These are phyloP conservation scores for Teleogryllus occipitalis DNA, from an alignment of 1,140 invertebrate species.

Conservation along the genomic window DNA sequence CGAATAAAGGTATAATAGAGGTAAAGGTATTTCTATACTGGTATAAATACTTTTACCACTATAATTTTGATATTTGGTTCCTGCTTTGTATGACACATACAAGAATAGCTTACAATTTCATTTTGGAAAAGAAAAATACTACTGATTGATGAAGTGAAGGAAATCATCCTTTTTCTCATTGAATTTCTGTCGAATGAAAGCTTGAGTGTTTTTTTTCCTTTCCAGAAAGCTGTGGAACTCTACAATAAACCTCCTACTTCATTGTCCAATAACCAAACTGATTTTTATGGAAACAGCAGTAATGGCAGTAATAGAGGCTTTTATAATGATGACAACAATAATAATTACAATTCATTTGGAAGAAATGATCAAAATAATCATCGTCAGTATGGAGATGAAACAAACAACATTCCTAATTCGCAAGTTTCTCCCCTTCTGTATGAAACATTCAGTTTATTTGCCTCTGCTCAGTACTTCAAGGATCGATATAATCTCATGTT, in stretches of 20 bases:
- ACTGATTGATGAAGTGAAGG: too few relatives aligned
- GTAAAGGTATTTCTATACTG: too few relatives aligned
- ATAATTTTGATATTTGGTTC: too few relatives aligned
- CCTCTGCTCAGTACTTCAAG: slow-evolving; percentile 58
- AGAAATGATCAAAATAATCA: slow-evolving; percentile 27
- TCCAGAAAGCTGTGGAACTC: slow-evolving; percentile 40
- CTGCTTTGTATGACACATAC: too few relatives aligned
- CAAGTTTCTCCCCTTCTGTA: slow-evolving; percentile 29
- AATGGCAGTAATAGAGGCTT: slow-evolving; percentile 9
- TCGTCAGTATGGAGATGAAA: slow-evolving; percentile 21
- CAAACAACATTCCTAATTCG: slow-evolving; percentile 22
- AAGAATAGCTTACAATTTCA: too few relatives aligned
- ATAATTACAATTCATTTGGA: slow-evolving; percentile 3
- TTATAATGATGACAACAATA: slow-evolving; percentile 1
- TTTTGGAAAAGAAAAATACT: too few relatives aligned
- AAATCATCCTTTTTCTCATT: too few relatives aligned
- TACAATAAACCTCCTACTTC: slow-evolving; percentile 30
- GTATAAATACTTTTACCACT: too few relatives aligned
- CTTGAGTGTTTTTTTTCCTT: slow-evolving; percentile 13
- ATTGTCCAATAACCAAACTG: slow-evolving; percentile 16
- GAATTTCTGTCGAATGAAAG: too few relatives aligned
- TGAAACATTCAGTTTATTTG: slow-evolving; percentile 59
- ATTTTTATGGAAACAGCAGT: background rate
- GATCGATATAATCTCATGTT: slow-evolving; percentile 57
- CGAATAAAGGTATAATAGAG: too few relatives aligned